Percentiles rank a stretch among this genome's conserved stretches.
Conservation (phyloP, 2,888 invertebrate species). For the Drosophila anomalata region DNA sequence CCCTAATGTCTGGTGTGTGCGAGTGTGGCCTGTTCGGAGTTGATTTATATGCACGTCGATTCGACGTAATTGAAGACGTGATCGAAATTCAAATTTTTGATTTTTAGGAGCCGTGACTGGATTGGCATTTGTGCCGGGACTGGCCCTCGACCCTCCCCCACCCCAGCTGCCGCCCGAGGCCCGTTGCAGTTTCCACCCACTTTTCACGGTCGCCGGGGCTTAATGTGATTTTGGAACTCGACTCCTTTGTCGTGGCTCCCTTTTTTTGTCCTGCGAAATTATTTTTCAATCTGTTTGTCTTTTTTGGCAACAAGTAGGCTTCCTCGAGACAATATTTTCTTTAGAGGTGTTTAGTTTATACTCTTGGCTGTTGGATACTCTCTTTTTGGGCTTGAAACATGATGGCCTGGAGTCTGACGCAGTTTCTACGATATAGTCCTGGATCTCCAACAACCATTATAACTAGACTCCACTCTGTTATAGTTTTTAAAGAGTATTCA, state of each 20-base stretch:
- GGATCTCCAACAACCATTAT: too few relatives aligned
- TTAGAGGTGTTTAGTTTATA: background rate
- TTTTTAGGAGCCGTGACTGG: constrained; percentile 69
- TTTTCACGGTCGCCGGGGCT: constrained; percentile 27
- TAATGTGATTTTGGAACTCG: constrained; percentile 69
- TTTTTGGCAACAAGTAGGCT: constrained; percentile 62
- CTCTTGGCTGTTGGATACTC: background rate
- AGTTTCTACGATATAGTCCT: too few relatives aligned
- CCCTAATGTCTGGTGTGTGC: constrained; percentile 4
- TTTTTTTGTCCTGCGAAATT: constrained; percentile 3
- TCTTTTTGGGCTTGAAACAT: too few relatives aligned
- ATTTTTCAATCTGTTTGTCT: constrained; percentile 20
- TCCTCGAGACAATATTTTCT: background rate
- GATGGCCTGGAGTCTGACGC: too few relatives aligned
- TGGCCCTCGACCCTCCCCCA: constrained; percentile 9
- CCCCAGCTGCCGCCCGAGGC: constrained; percentile 7
- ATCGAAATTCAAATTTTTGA: constrained; percentile 79
- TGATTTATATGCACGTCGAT: constrained; percentile 79
- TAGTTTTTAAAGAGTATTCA: background rate
- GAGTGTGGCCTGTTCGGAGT: constrained; percentile 51
- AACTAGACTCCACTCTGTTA: background rate
- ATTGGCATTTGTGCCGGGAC: constrained; percentile 55
- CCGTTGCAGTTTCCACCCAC: constrained; percentile 18
- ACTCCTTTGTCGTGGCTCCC: constrained; percentile 2
- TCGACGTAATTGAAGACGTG: constrained; percentile 79